A percentile compares a stretch with the other conserved stretches of the same genome.
phyloP scores from a whole-genome alignment of 2,888 invertebrate genomes.

The Dichetophora obliterata region DNA sequence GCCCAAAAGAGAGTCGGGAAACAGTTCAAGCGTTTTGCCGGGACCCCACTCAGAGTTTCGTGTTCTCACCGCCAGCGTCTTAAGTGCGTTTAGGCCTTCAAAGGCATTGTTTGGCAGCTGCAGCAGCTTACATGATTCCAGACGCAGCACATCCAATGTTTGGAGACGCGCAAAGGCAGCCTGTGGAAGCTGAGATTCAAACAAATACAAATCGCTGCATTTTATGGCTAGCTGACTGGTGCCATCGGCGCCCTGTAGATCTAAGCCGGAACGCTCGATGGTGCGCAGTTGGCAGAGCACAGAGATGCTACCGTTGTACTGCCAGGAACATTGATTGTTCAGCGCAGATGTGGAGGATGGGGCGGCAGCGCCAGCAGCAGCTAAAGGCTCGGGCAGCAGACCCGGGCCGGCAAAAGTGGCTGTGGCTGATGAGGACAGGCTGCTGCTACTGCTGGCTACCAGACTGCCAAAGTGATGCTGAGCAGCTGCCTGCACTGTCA shows the following conservation, averaged over 20 bases:
- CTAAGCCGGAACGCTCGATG: slow-evolving; percentile 78
- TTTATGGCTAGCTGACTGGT: slow-evolving; percentile 80
- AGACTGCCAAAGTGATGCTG: slow-evolving; percentile 37
- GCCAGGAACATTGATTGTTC: slow-evolving; percentile 70
- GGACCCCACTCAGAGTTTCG: slow-evolving; percentile 85
- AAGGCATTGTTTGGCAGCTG: slow-evolving; percentile 82
- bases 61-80: slow-evolving; percentile 79
- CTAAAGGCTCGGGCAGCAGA: slow-evolving; percentile 6
- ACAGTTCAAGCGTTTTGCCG: slow-evolving; percentile 81
- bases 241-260: slow-evolving; percentile 75
- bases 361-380: slow-evolving; percentile 38
- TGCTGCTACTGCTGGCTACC: not conserved
- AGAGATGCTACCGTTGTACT: slow-evolving; percentile 70
- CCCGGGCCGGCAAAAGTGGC: slow-evolving; percentile 23
- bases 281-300: slow-evolving; percentile 80
- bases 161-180: slow-evolving; percentile 81
- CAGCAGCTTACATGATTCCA: slow-evolving; percentile 85
- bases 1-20: slow-evolving; percentile 80
- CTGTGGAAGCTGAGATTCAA: slow-evolving; percentile 83
- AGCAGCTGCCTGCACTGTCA: slow-evolving; percentile 22
- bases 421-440: not conserved
- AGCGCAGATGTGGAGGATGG: slow-evolving; percentile 51
- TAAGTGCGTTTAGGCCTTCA: slow-evolving; percentile 81
- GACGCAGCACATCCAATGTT: slow-evolving; percentile 78
- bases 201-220: slow-evolving; percentile 84